Evolutionary conservation across 2,888 invertebrate genomes (phyloP).

Genomic region (Chouioia cunea): DNA sequence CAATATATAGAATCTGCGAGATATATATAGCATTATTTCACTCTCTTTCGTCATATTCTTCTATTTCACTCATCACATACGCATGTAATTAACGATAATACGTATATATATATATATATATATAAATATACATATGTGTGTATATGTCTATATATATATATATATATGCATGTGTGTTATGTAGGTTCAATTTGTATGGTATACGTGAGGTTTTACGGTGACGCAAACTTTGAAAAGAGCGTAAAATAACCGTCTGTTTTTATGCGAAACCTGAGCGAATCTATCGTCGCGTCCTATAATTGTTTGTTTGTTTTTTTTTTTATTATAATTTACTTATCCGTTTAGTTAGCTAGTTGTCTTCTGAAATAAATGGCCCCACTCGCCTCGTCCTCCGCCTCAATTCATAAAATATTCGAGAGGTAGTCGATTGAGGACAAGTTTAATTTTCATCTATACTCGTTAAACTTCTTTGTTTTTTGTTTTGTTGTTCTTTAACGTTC

Average conservation of each 20-base stretch:
- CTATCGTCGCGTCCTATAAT: neutral
- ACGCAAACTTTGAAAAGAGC: too few species aligned
- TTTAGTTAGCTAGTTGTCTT: conserved; percentile 14
- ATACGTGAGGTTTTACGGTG: too few species aligned
- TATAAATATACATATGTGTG: too few species aligned
- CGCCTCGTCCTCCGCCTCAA: conserved; percentile 42
- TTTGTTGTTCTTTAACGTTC: conserved; percentile 8
- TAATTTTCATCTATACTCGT: conserved; percentile 21
- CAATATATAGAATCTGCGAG: conserved; percentile 49
- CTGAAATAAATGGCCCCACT: conserved; percentile 45
- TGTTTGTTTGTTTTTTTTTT: conserved; percentile 24
- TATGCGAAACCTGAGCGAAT: too few species aligned
- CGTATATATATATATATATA: too few species aligned
- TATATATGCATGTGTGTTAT: too few species aligned
- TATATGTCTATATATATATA: conserved; percentile 39
- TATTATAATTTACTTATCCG: conserved; percentile 1
- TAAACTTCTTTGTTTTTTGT: neutral
- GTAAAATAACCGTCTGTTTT: too few species aligned
- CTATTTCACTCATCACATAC: conserved; percentile 35
- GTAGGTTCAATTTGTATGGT: too few species aligned
- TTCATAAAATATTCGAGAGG: conserved; percentile 37
- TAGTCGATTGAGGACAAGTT: conserved; percentile 44
- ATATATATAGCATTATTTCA: conserved; percentile 36
- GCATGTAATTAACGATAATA: conserved; percentile 25
- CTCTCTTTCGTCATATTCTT: conserved; percentile 18